phyloP scores from a whole-genome alignment of 2,113 vertebrate species.

The Odobenus rosmarus region DNA sequence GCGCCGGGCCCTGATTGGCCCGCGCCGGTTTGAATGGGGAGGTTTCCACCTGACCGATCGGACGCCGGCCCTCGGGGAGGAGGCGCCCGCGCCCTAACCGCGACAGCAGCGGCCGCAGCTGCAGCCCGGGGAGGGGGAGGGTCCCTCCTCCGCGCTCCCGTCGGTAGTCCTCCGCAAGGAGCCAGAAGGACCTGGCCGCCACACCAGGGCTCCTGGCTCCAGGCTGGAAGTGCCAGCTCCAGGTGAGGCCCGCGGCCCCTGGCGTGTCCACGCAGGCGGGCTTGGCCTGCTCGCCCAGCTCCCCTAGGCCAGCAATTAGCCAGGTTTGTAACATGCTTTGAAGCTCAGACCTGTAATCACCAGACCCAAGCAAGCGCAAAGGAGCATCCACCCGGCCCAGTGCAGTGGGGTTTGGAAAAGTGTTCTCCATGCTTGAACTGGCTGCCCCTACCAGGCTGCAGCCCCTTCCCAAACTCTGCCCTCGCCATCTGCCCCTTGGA shows the following conservation, averaged over 20 bases:
- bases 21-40: slow-evolving; percentile 62
- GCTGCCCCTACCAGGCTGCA: neutral
- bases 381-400: neutral
- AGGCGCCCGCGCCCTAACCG: neutral
- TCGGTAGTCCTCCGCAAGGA: neutral
- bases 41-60: slow-evolving; percentile 75
- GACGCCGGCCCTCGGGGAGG: neutral
- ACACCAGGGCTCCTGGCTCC: neutral
- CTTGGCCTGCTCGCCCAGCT: slow-evolving; percentile 61
- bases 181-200: neutral
- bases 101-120: neutral
- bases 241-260: neutral
- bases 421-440: neutral
- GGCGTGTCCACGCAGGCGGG: neutral
- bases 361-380: neutral
- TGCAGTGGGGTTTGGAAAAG: neutral
- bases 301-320: slow-evolving; percentile 61
- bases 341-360: slow-evolving; percentile 73
- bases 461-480: neutral
- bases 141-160: neutral
- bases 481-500: neutral
- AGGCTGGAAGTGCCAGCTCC: neutral
- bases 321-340: slow-evolving; percentile 50
- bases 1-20: slow-evolving; percentile 84
- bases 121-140: neutral